Evolutionary conservation across 1,140 invertebrate species (phyloP), one percentile per base, ranked within the genome.

Genomic region (Laupala kohalensis): DNA sequence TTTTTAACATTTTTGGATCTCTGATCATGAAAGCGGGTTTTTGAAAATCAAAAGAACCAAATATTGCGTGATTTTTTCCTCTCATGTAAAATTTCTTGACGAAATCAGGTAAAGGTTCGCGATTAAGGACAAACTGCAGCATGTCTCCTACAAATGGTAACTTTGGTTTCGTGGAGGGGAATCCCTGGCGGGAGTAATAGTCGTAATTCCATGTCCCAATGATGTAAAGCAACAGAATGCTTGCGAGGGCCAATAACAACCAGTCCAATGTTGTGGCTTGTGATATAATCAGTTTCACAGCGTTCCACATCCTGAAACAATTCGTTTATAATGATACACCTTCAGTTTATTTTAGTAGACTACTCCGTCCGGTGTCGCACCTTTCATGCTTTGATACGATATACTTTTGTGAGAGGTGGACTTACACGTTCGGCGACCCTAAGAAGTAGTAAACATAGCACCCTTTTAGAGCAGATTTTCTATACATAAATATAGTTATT

Each of bases 41-140:
- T 4, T 76, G 62, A 70, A 80, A 77, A 66, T 80, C 78, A 67
- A 76, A 79, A 63, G 74, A 75, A 25, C 79, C 79, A 27, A 76
- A 73, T 64, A 78, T 75, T 67, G 74, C 76, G 6, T 75, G 71
- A 19, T 67, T 67, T 64, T 74, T 62, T 27, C 73, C 70, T 25
- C 68, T 37, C 4, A 75, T 30, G 67, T 78, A 78, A 6, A 74
- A 62, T 25, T 74, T 64, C 67, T 68, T 23, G 3, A 69, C 19
- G 2, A 73, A 19, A 0, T 75, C 72, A 15, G 64, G 64, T 19
- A 75, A 69, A 25, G 77, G 75, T 27, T 74, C 66, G 26, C 5
- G 25, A 6, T 70, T 69, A 0, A 75, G 64, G 5, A 76, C 63
- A 2, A 69, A 25, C 12, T 67, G 28, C 29, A 0, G 26, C 74